Base-by-base conservation (phyloP, 2,888 invertebrate genomes). In the Tolmerus cingulatus region DNA sequence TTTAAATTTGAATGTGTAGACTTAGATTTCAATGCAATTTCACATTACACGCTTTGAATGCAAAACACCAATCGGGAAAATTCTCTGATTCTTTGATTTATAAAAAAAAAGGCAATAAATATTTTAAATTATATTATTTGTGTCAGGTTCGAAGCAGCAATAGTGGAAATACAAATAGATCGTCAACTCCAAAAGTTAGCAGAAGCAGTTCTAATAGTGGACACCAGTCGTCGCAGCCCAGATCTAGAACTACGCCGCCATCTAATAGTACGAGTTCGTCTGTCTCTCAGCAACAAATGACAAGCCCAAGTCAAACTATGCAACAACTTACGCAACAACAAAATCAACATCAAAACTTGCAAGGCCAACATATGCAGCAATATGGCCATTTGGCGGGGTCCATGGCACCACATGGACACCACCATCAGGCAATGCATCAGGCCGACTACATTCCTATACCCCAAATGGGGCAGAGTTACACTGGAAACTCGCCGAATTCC, bases 391-490 rank as follows among this genome's bases (percentile, higher is more conserved):
- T 90, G 84, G 89, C 90, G 46, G 89, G 89, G 46, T 88, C 90
- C 5, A 88, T 90, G 88, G 81, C 89, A 16, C 88, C 89, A 86
- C 91, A 91, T 86, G 89, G 90, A 5, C 91, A 93, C 55, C 89
- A 91, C 84, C 92, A 93, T 88, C 92, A 93, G 90, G 91, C 91
- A 12, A 92, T 92, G 91, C 92, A 92, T 87, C 93, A 94, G 87
- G 92, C 93, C 8, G 93, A 93, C 90, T 94, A 94, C 89, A 93
- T 94, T 86, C 93, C 94, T 5, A 93, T 94, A 87, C 92, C 92
- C 4, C 93, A 93, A 88, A 94, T 95, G 92, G 93, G 94, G 0
- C 92, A 91, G 89, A 94, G 94, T 16, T 94, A 94, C 87, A 93
- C 95, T 0, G 93, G 94, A 87, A 94, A 94, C 89, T 93, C 93